Evolutionary conservation across 2,113 vertebrate species (phyloP), one percentile per base, ranked within the genome.

Genomic region (Odobenus rosmarus): DNA sequence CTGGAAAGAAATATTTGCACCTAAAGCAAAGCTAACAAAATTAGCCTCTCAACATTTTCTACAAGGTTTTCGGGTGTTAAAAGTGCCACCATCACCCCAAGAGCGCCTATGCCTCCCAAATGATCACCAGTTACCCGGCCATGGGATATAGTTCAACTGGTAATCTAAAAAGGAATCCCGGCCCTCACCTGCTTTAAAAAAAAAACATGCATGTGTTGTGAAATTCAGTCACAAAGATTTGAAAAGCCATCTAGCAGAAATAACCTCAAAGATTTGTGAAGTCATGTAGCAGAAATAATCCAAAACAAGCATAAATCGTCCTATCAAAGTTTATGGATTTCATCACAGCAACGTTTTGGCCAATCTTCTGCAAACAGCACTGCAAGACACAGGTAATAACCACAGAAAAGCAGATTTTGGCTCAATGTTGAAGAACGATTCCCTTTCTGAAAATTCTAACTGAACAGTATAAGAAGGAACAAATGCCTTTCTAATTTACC

Each of bases 171-270:
- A 71, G 36, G 24, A 79, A 89, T 74, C n/a, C 64, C 0, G 80
- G n/a, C 24, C 61, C 23, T 97, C 39, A 18, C 23, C 49, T 55
- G 1, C 69, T 69, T 21, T 46, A 46, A 21, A 57, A 57, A 57
- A n/a, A 7, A 28, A 69, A 10, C 12, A 61, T n/a, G 28, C 14
- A 55, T 55, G 33, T 53, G 76, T 36, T 55, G 14, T 90, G 86
- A 95, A 97, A 87, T 92, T 61, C 36, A 86, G 8, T 21, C 46
- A 39, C 28, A 85, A 96, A 93, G 51, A 95, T 55, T 19, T 82
- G 59, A 96, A 92, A 87, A 39, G 28, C n/a, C 28, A 36, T 64
- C 57, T 59, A 84, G 62, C 61, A 92, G 46, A 82, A 82, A 77
- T 39, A 95, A 55, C 26, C 28, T 87, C 51, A 64, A 12, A 57